Evolutionary conservation across 2,113 vertebrate genomes (phyloP).

Genomic region (Sphyrna mokarran): DNA sequence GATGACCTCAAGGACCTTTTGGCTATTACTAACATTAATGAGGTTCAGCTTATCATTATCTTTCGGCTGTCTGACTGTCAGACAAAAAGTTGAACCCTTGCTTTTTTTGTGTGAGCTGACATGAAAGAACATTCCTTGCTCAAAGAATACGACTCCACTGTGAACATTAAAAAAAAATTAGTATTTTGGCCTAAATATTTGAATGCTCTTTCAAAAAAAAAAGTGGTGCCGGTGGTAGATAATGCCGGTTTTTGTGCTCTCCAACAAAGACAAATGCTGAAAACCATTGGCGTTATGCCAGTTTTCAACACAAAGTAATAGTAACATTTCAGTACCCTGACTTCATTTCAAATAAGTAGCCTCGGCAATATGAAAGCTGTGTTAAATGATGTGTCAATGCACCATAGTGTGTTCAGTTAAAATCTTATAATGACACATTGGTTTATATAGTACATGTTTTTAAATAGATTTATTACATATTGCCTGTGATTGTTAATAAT

Average conservation of each 20-base stretch:
- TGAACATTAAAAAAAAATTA: constrained; percentile 20
- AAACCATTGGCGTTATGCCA: neutral
- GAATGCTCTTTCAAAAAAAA: constrained; percentile 22
- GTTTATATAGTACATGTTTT: neutral
- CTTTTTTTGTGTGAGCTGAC: constrained; percentile 35
- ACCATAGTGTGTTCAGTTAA: neutral
- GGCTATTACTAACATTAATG: constrained; percentile 38
- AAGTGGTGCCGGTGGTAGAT: neutral
- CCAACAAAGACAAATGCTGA: neutral
- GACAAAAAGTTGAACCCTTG: constrained; percentile 31
- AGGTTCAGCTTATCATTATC: constrained; percentile 38
- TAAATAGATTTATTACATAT: neutral
- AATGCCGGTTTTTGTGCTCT: neutral
- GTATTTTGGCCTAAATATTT: constrained; percentile 36
- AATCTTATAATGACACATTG: neutral
- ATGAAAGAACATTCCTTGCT: constrained; percentile 36
- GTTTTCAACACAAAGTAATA: neutral
- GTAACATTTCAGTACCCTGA: neutral
- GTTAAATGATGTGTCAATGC: neutral
- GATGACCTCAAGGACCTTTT: constrained; percentile 31
- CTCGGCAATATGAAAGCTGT: neutral
- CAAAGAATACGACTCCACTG: constrained; percentile 20
- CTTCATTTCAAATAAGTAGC: neutral
- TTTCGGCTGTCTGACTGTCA: constrained; percentile 35
- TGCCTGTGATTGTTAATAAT: neutral